Evolutionary conservation across 2,797 vertebrate genomes (phyloP).

Genomic region (Lepilemur septentrionalis): DNA sequence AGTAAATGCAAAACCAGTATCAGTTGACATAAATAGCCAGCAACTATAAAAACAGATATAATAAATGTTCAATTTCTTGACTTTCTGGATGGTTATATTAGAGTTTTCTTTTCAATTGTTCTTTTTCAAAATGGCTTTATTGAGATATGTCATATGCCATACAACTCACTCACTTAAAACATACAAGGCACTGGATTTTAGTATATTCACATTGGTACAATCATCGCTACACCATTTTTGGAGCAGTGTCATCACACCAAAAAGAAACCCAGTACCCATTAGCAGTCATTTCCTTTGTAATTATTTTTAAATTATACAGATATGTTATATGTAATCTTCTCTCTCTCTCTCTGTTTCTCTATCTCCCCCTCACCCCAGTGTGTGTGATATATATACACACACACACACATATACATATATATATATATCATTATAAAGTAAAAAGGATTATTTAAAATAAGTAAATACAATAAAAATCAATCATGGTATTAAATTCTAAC

Average conservation of each 20-base stretch:
- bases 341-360: neutral
- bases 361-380: neutral
- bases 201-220: neutral
- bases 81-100: neutral
- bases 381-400: fast-evolving
- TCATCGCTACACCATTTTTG: neutral
- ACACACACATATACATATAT: neutral
- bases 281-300: neutral
- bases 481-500: neutral
- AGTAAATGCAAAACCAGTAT: neutral
- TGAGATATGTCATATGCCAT: neutral
- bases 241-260: neutral
- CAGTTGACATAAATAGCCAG: neutral
- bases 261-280: neutral
- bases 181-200: neutral
- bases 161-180: neutral
- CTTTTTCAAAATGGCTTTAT: neutral
- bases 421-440: neutral
- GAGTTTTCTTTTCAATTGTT: neutral
- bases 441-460: neutral
- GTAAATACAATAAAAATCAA: neutral
- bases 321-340: neutral
- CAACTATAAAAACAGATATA: neutral
- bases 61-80: neutral
- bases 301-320: neutral